phyloP scores from a whole-genome alignment of 1,140 invertebrate genomes.

The Anastrepha ludens region DNA sequence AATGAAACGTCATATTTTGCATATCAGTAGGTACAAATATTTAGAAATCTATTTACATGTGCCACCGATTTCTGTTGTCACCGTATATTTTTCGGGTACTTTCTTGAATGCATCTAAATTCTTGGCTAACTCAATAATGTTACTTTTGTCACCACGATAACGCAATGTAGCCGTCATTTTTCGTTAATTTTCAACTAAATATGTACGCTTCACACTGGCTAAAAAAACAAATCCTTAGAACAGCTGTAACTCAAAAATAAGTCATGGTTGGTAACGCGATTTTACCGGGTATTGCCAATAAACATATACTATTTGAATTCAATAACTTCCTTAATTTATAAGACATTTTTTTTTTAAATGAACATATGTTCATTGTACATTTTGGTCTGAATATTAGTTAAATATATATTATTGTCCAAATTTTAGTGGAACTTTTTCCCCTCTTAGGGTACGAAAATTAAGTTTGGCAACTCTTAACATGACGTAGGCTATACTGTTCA shows the following conservation, averaged over 20 bases:
- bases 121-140: slow-evolving; percentile 83
- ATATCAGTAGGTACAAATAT: background rate
- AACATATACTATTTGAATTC: too few species aligned
- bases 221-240: background rate
- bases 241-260: background rate
- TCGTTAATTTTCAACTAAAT: background rate
- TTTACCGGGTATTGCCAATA: background rate
- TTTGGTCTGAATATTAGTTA: too few species aligned
- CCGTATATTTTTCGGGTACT: slow-evolving; percentile 88
- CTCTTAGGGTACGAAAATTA: too few species aligned
- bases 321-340: too few species aligned
- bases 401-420: too few species aligned
- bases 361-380: too few species aligned
- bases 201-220: background rate
- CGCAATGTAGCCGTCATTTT: slow-evolving; percentile 74
- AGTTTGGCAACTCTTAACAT: background rate
- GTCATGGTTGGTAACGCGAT: background rate
- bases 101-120: slow-evolving; percentile 94
- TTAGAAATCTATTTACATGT: slow-evolving; percentile 79
- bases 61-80: slow-evolving; percentile 87
- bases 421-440: too few species aligned
- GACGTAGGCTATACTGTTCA: background rate
- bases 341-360: too few species aligned
- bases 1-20: background rate
- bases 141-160: slow-evolving; percentile 79